Evolutionary conservation across 2,888 invertebrate species (phyloP), one percentile per base, ranked within the genome.

Genomic region (Cerastis leucographa): DNA sequence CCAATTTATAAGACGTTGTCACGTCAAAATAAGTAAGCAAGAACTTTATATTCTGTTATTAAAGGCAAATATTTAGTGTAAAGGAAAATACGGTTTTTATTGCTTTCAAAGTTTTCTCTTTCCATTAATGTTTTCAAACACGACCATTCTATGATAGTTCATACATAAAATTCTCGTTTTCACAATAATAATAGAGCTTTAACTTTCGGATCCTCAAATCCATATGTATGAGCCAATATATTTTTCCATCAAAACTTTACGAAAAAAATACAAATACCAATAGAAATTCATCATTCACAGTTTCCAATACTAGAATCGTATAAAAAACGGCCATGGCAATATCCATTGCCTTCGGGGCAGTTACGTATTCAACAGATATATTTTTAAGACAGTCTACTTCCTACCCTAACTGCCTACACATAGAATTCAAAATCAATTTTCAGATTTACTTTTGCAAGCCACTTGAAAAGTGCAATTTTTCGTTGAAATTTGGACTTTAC

Each of bases 271-370:
- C 84, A 86, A 83, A 87, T 88, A 89, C 90, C 90, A 90, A 93
- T 92, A 90, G 89, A 87, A 86, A 88, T 89, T 89, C 89, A 91
- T 91, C 90, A 90, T 89, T 90, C 90, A 88, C 87, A 86, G 88
- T 87, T 88, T 89, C 88, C 91, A 91, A 88, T 87, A 92, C 88
- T 89, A 88, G 89, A 90, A 88, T 89, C 89, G 89, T 87, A 90
- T 90, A 87, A 92, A 93, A 93, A 94, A 92, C 91, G 91, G 90
- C 86, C 91, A 89, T 89, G 88, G 92, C 94, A 94, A 94, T 94
- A 94, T 92, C 91, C 89, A 90, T 88, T 90, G 90, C 94, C 93
- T 92, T 91, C 86, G 87, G 93, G 92, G 90, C 90, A 89, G 87
- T 92, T 90, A 89, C 89, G 87, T 90, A 90, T 90, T 88, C 87